Evolutionary conservation across 2,888 invertebrate genomes (phyloP), one percentile per base, ranked within the genome.

Genomic region (Epinotia nisella): DNA sequence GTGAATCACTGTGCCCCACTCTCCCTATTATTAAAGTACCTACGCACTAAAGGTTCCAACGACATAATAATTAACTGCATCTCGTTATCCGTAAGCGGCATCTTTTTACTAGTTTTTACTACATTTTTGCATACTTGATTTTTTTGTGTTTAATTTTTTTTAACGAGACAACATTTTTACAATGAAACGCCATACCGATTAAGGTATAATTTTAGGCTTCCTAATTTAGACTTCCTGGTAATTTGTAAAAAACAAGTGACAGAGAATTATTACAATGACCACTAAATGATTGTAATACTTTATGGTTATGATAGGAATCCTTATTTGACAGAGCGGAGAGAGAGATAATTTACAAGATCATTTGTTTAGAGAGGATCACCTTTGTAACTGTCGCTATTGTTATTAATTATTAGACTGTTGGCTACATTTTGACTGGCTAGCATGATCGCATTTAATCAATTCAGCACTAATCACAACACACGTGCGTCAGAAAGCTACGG

Each of bases 181-280:
- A 35, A 1, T 35, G 9, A 35, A 35, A 35, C 35, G 9, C 35
- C 35, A 35, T 35, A 39, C 39, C 65, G 66, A 56, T 66, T 66
- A 66, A 41, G n/a, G 21, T 66, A 39, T 56, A 66, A 56, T 66
- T 66, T 39, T 56, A 41, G 55, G 55, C 66, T 66, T 66, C 66
- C 66, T 53, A 56, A 66, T 66, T 66, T 66, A 56, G 66, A 21
- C 55, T 66, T 66, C 66, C 66, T 55, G 66, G 66, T 56, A 2
- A 24, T 21, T 55, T 21, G 53, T n/a, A 21, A 35, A 39, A 21
- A 66, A 56, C 3, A 45, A 15, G 61, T n/a, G 56, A 41, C 55
- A 10, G 11, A 17, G 39, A 9, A 56, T 56, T 55, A 15, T 17
- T 21, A 55, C 4, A 56, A 21, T 56, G 29, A 41, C 21, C 5